Conservation (phyloP, 2,797 vertebrate genomes). For the Syngnathus rostellatus region DNA sequence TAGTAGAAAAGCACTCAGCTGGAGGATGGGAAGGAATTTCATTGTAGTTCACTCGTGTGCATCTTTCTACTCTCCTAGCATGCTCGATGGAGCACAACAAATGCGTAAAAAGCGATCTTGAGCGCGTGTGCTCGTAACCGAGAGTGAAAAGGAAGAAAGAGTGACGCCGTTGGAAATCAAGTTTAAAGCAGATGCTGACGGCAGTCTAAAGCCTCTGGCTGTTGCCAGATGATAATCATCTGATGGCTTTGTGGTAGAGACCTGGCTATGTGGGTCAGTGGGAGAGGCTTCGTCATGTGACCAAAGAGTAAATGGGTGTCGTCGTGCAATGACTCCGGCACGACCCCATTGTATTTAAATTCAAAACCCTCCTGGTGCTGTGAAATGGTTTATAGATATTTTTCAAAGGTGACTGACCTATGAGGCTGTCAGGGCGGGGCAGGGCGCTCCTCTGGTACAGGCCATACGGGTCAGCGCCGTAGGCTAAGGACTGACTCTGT, state of each 20-base stretch:
- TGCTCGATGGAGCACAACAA: conserved; percentile 16
- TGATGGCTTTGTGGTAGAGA: conserved; percentile 41
- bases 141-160: background rate
- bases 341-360: conserved; percentile 1
- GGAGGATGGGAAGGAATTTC: conserved; percentile 28
- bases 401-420: conserved; percentile 72
- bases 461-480: conserved; percentile 81
- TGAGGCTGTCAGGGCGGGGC: conserved; percentile 91
- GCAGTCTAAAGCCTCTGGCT: conserved; percentile 20
- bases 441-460: conserved; percentile 91
- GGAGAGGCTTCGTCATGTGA: conserved; percentile 44
- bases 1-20: conserved; percentile 28
- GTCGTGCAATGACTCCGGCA: conserved; percentile 37
- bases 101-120: conserved; percentile 18
- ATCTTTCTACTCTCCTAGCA: conserved; percentile 2
- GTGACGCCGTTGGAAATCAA: background rate
- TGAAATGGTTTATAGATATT: background rate
- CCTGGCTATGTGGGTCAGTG: conserved; percentile 56
- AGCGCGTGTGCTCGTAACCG: background rate
- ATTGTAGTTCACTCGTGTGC: conserved; percentile 24
- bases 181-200: conserved; percentile 6
- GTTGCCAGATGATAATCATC: conserved; percentile 43
- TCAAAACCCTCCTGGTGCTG: background rate
- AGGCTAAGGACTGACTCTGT: conserved; percentile 77
- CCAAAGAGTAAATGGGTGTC: conserved; percentile 33